phyloP scores from a whole-genome alignment of 2,797 vertebrate genomes.

The Cetoscarus ocellatus region DNA sequence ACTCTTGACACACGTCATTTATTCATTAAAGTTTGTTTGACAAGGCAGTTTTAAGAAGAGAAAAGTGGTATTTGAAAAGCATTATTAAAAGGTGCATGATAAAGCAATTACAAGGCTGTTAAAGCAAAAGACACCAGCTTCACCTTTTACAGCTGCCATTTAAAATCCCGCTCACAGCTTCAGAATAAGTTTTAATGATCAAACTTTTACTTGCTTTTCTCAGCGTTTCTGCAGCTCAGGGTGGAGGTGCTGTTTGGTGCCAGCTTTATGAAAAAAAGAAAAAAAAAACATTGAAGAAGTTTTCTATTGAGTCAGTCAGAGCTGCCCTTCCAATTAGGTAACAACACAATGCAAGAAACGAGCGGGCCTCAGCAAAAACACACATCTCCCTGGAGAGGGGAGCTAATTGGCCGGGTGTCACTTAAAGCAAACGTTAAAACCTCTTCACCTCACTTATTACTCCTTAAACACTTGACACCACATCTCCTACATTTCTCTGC shows the following conservation, averaged over 20 bases:
- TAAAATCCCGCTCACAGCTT: slow-evolving; percentile 27
- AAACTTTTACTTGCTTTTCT: neutral
- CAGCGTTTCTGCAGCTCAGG: neutral
- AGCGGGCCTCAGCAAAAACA: slow-evolving; percentile 1
- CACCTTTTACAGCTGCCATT: slow-evolving; percentile 28
- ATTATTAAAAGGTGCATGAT: neutral
- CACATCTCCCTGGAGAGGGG: neutral
- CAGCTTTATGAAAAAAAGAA: neutral
- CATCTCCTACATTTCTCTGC: neutral
- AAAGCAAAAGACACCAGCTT: slow-evolving; percentile 52
- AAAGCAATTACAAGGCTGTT: neutral
- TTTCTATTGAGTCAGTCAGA: neutral
- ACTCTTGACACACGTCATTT: no score
- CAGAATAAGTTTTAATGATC: slow-evolving; percentile 18
- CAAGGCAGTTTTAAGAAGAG: no score
- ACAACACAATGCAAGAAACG: slow-evolving; percentile 14
- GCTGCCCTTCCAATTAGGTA: slow-evolving; percentile 8
- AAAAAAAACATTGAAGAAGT: no score
- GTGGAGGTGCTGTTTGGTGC: neutral
- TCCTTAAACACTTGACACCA: neutral
- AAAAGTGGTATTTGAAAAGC: neutral
- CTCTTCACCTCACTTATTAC: neutral
- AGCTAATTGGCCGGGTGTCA: slow-evolving; percentile 40
- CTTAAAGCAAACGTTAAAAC: slow-evolving; percentile 12
- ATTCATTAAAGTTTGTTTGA: no score